Evolutionary conservation across 2,888 invertebrate species (phyloP), one percentile per base, ranked within the genome.

Genomic region (Epirrhoe tristata): DNA sequence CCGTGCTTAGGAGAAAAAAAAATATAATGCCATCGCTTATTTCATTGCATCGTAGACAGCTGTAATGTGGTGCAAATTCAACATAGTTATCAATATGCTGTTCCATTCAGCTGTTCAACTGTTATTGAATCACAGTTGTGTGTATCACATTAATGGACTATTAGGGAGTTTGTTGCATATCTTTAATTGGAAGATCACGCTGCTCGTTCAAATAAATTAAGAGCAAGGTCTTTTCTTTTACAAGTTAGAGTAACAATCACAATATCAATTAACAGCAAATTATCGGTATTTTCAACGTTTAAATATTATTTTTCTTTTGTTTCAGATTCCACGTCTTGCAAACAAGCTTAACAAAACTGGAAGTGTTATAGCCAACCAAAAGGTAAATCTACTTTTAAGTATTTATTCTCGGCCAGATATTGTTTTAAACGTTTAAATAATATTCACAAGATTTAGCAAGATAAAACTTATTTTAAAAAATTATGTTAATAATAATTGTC

Each of bases 291-390:
- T 43, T 4, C 17, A 12, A 43, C 6, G 34, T 65, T 43, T 50
- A 16, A 65, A 39, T 65, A 46, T 56, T 54, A 6, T 43, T 54
- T 67, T 69, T 43, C 63, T 69, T 63, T 82, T 80, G 78, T 84
- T 85, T 64, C 84, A 85, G 84, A 81, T 82, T 79, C 64, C 60
- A 65, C 70, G 64, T 66, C 39, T 43, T 61, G 53, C 48, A 58
- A 56, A 67, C 53, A 65, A 50, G 58, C 62, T 61, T 65, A 55
- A 66, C 67, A 74, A 83, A 75, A 72, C 82, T 83, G 81, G 83
- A 79, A 76, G 61, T 67, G 67, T 81, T 78, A 82, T 79, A 81
- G 77, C 78, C 70, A 74, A 62, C 61, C 56, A 69, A 67, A 63
- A 73, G 71, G 74, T 74, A 67, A 69, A 65, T 78, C 78, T 75